Base-by-base conservation (phyloP, 2,888 invertebrate genomes). In the Sarcophaga caerulescens region DNA sequence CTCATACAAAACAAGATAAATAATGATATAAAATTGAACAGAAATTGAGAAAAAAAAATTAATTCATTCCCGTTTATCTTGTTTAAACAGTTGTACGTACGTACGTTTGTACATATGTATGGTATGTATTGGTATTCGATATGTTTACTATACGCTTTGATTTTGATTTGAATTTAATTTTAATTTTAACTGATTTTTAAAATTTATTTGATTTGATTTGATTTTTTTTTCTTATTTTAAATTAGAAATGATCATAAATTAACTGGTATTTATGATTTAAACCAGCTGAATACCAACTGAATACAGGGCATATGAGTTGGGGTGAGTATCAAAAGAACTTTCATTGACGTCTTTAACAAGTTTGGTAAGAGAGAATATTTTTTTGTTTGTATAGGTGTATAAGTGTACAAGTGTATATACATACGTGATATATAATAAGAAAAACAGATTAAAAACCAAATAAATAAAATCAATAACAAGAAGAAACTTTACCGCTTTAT, bases 161-260 rank as follows among this genome's bases (percentile, higher is more conserved):
- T 60, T 66, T 65, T 66, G 17, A 82, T 25, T 66, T 52, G 45
- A 76, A 70, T 78, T 85, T 60, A 80, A 69, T 69, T 52, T 74
- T 45, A 62, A 62, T 57, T 59, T 52, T 52, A 60, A 69, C n/a
- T 47, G 17, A 66, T 21, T 78, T 52, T 57, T 21, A 69, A 69
- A 47, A 74, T 77, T 75, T 77, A 81, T 82, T 68, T 23, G 23
- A 73, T 62, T 62, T 74, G 10, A 8, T 35, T 35, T 35, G 8
- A 6, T 35, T 2, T 35, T 35, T 35, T 35, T 10, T 35, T 35
- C 3, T 35, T 10, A 35, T 35, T 69, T 68, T 83, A 63, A 77
- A 84, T 77, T 70, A 62, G 21, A 81, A 81, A 81, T 74, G 63
- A 35, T 65, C 69, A 83, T 83, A 86, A 86, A 83, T 86, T 83